A percentile compares a stretch with the other conserved stretches of the same genome.
Conservation (phyloP, 2,888 invertebrate species). For the Tetranychus truncatus region DNA sequence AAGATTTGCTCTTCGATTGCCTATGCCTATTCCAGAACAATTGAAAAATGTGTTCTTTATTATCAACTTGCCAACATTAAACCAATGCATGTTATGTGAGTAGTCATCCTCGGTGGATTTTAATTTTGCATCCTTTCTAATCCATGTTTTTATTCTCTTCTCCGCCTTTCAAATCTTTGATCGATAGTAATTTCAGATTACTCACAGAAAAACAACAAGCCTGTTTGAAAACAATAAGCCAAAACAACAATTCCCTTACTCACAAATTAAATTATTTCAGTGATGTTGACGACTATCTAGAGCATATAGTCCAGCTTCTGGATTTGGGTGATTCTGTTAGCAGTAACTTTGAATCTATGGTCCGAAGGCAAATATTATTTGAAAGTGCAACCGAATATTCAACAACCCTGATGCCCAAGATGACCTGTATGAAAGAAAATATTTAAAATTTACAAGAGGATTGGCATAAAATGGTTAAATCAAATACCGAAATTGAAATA, state of each 20-base stretch:
- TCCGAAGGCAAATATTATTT: not conserved
- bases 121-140: not conserved
- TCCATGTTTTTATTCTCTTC: slow-evolving; percentile 1
- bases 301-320: not conserved
- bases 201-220: slow-evolving; percentile 18
- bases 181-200: slow-evolving; percentile 20
- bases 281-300: not conserved
- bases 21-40: slow-evolving; percentile 56
- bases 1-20: slow-evolving; percentile 73
- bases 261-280: slow-evolving; percentile 17
- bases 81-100: slow-evolving; percentile 25
- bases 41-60: slow-evolving; percentile 47
- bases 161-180: slow-evolving; percentile 8
- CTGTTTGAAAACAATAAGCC: too few species aligned
- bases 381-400: slow-evolving; percentile 16
- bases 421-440: slow-evolving; percentile 18
- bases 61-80: slow-evolving; percentile 23
- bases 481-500: slow-evolving; percentile 15
- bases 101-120: slow-evolving; percentile 6
- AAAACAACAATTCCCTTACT: slow-evolving; percentile 17
- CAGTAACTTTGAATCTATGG: slow-evolving; percentile 5
- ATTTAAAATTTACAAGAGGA: slow-evolving; percentile 15
- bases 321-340: not conserved
- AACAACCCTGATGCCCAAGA: slow-evolving; percentile 15
- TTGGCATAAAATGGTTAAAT: slow-evolving; percentile 16